These are phyloP conservation scores for Leptopterna dolabrata DNA, from an alignment of 2,888 invertebrate genomes.

Conservation along the genomic window DNA sequence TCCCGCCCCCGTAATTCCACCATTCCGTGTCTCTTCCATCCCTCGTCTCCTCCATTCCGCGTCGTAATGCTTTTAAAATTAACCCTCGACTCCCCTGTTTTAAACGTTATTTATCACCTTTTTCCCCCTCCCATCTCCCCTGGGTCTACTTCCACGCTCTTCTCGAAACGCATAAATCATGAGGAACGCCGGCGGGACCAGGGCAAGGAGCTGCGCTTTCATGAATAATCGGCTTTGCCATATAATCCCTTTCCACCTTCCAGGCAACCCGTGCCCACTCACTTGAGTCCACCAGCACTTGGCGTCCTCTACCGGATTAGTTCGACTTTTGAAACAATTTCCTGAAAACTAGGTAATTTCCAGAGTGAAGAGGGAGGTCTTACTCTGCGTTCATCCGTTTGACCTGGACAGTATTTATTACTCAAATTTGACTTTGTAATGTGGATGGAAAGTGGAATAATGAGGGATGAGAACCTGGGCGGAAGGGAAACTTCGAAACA, in stretches of 20 bases:
- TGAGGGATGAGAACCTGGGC: not conserved
- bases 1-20: not conserved
- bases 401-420: slow-evolving; percentile 1
- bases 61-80: slow-evolving; percentile 50
- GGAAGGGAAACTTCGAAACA: not conserved
- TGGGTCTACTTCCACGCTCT: slow-evolving; percentile 32
- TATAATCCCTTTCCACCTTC: slow-evolving; percentile 34
- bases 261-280: not conserved
- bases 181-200: not conserved
- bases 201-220: slow-evolving; percentile 37
- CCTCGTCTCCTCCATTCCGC: not conserved
- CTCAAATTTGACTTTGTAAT: not conserved
- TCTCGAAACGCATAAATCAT: slow-evolving; percentile 34
- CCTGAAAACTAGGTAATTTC: not conserved
- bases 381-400: not conserved
- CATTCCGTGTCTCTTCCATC: not conserved
- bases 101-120: slow-evolving; percentile 47
- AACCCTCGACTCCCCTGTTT: slow-evolving; percentile 38
- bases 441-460: not conserved
- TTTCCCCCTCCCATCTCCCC: not conserved
- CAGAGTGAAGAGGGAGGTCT: not conserved
- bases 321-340: slow-evolving; percentile 5
- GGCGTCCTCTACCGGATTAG: not conserved
- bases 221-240: slow-evolving; percentile 48
- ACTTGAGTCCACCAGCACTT: not conserved